Evolutionary conservation across 2,113 vertebrate species (phyloP).

Genomic region (Penelope pileata): DNA sequence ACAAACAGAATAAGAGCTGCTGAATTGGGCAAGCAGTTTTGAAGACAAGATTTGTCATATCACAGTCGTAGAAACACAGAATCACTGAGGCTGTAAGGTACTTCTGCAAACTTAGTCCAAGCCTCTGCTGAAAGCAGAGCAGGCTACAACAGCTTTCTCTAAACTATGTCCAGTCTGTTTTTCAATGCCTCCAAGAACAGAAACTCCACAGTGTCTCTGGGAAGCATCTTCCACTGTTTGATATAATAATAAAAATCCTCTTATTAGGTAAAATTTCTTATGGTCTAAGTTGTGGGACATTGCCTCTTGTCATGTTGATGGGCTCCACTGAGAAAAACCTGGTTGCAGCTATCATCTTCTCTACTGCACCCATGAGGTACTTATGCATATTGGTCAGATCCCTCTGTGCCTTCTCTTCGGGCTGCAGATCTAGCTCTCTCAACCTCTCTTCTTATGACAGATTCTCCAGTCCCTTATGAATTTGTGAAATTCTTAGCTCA

Average conservation of each 20-base stretch:
- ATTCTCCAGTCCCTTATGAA: background rate
- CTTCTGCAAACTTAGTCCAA: background rate
- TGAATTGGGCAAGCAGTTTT: background rate
- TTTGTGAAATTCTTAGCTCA: background rate
- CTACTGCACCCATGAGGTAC: background rate
- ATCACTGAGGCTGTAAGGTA: background rate
- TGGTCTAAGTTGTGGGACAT: background rate
- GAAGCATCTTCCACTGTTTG: background rate
- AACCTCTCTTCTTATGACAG: background rate
- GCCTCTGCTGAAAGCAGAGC: background rate
- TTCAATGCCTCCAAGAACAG: background rate
- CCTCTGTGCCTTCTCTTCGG: background rate
- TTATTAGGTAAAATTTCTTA: background rate
- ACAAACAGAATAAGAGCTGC: background rate
- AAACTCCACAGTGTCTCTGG: background rate
- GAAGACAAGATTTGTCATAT: background rate
- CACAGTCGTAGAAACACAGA: background rate
- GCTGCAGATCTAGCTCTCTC: background rate
- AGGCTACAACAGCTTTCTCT: background rate
- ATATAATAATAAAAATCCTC: background rate
- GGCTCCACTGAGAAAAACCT: background rate
- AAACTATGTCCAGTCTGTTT: background rate
- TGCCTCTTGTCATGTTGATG: background rate
- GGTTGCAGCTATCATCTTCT: rapidly evolving
- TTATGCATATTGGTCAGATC: background rate